phyloP scores from a whole-genome alignment of 2,888 invertebrate species.

The Omphaloscelis lunosa region DNA sequence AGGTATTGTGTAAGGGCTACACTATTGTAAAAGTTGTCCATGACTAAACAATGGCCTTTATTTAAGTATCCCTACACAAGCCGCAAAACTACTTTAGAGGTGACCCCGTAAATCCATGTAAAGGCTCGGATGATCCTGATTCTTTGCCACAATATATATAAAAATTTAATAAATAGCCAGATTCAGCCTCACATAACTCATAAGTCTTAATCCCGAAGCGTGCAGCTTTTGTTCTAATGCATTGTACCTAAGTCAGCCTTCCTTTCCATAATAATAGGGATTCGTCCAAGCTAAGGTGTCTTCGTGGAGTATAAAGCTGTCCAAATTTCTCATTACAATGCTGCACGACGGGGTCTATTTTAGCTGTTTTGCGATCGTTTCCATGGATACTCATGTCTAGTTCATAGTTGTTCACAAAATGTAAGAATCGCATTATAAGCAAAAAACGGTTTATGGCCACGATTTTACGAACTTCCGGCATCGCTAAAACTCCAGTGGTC shows the following conservation, averaged over 20 bases:
- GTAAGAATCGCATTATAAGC: background rate
- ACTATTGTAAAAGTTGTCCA: conserved; percentile 9
- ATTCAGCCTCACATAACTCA: conserved; percentile 1
- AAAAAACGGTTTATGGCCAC: background rate
- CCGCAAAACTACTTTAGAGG: too few relatives aligned
- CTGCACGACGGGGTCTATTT: conserved; percentile 1
- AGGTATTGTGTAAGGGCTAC: background rate
- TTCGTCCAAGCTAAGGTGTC: background rate
- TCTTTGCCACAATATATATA: too few relatives aligned
- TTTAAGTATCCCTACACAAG: background rate
- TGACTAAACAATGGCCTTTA: conserved; percentile 6
- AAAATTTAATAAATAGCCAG: too few relatives aligned
- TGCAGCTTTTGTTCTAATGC: too few relatives aligned
- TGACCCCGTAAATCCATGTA: too few relatives aligned
- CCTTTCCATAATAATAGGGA: too few relatives aligned
- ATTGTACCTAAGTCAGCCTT: too few relatives aligned
- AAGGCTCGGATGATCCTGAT: too few relatives aligned
- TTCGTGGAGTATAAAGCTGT: conserved; percentile 2
- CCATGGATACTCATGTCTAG: too few relatives aligned
- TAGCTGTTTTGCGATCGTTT: background rate
- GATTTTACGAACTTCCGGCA: too few relatives aligned
- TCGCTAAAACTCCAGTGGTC: background rate
- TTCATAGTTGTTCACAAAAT: too few relatives aligned
- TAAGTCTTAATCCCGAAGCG: too few relatives aligned
- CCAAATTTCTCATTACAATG: conserved; percentile 1